Conservation (phyloP, 2,113 vertebrate genomes). For the Trochalopteron elliotii region DNA sequence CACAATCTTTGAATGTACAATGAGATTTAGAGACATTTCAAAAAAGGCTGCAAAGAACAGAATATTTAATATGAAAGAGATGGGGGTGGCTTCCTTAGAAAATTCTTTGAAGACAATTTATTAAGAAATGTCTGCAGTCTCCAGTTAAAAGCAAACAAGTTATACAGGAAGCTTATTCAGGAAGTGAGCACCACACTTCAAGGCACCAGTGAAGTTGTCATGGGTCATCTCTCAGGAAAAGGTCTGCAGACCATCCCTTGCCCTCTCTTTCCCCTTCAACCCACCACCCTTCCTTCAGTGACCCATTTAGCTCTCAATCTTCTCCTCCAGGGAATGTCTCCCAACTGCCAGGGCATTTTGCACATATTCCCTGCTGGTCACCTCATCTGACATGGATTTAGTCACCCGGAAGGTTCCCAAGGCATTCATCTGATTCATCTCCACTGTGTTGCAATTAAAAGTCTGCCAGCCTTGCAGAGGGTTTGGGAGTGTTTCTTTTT, state of each 20-base stretch:
- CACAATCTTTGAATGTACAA: not conserved
- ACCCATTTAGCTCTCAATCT: not conserved
- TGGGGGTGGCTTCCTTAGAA: not conserved
- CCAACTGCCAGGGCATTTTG: not conserved
- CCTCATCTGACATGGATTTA: not conserved
- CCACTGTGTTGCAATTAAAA: not conserved
- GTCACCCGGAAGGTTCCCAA: not conserved
- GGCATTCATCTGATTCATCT: conserved; percentile 10
- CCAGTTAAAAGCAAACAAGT: not conserved
- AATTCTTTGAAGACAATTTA: not conserved
- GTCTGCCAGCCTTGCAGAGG: not conserved
- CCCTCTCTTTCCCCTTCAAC: not conserved
- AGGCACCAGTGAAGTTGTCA: not conserved
- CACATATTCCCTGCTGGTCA: not conserved
- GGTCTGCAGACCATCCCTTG: not conserved
- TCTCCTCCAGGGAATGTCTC: not conserved
- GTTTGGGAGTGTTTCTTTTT: not conserved
- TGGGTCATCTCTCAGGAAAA: not conserved
- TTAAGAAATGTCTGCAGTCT: not conserved
- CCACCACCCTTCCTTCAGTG: not conserved
- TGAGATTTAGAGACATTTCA: not conserved
- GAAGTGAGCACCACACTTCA: not conserved
- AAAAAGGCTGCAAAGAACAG: not conserved
- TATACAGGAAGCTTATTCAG: not conserved
- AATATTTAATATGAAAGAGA: not conserved